Evolutionary conservation across 2,797 vertebrate genomes (phyloP), one percentile per base, ranked within the genome.

Genomic region (Sylvia borin): DNA sequence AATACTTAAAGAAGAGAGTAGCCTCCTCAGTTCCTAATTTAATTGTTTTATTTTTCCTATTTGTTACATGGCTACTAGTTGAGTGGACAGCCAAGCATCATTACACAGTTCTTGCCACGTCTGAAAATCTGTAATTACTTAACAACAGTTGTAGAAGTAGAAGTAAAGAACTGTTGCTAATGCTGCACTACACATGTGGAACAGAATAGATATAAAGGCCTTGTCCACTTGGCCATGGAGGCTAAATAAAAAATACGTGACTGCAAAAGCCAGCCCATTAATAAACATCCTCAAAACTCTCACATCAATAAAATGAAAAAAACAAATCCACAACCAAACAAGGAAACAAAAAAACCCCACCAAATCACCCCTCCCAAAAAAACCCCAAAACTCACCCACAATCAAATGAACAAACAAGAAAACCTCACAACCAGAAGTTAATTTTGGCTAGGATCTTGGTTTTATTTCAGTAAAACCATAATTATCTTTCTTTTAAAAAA

Each of bases 341-440:
- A 51, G 11, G 12, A 25, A 19, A 19, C 17, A 19, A 43, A 45
- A 45, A 45, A 45, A 45, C 18, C 18, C 36, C 36, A 36, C 36
- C 36, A 36, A 36, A 47, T 26, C 27, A 22, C 13, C 40, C 36
- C 34, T 2, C 5, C 36, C 36, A 53, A 31, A 47, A 47, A 45
- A 45, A 45, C 45, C 22, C 12, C 45, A 45, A 47, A 45, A 47
- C 48, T 16, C 22, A 14, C 40, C 34, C 34, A 3, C 5, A 36
- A 48, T 16, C 25, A 53, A 31, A 53, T 7, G 4, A 45, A 42
- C 11, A 22, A 42, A 31, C 5, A 25, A 74, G 38, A 1, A 24
- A 50, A 31, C 1, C 7, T 3, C 13, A 36, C 3, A 13, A 5
- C 1, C n/a, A 2, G 2, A 15, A n/a, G 11, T 45, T 26, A 21